Evolutionary conservation across 1,140 invertebrate genomes (phyloP).

Genomic region (Aphis craccivora): DNA sequence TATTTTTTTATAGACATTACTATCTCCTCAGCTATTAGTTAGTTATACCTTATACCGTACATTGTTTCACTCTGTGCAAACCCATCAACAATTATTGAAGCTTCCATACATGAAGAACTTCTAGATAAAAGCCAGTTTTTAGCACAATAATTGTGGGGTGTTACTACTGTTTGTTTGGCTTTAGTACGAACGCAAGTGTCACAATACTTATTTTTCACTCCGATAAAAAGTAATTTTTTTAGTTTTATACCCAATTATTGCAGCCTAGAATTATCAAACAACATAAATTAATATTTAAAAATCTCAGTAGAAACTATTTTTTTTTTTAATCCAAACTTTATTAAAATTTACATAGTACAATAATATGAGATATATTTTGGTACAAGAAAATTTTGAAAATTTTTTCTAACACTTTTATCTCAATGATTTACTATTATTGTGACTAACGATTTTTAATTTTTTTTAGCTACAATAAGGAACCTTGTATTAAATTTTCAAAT

Average conservation of each 20-base stretch:
- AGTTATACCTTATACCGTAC: slow-evolving; percentile 62
- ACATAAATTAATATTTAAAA: too few species aligned
- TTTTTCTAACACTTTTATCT: too few species aligned
- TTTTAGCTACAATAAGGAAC: too few species aligned
- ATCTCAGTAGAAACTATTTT: too few species aligned
- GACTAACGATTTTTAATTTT: too few species aligned
- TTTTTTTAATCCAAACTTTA: too few species aligned
- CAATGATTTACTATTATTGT: too few species aligned
- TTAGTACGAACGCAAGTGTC: background rate
- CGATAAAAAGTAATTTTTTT: slow-evolving; percentile 61
- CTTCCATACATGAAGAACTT: slow-evolving; percentile 6
- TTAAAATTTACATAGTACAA: slow-evolving; percentile 49
- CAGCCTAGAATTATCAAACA: slow-evolving; percentile 54
- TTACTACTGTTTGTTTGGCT: slow-evolving; percentile 18
- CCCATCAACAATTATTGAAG: slow-evolving; percentile 61
- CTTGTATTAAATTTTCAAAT: too few species aligned
- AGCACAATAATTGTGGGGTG: slow-evolving; percentile 1
- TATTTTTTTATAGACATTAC: too few species aligned
- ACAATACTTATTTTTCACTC: slow-evolving; percentile 50
- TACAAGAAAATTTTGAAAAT: too few species aligned
- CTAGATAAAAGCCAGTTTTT: background rate
- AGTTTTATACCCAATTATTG: slow-evolving; percentile 52
- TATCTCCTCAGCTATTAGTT: slow-evolving; percentile 63
- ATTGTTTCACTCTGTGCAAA: slow-evolving; percentile 62
- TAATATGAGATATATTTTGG: slow-evolving; percentile 17